These are phyloP conservation scores for Colostygia pectinataria DNA, from an alignment of 2,888 invertebrate genomes.

Conservation along the genomic window DNA sequence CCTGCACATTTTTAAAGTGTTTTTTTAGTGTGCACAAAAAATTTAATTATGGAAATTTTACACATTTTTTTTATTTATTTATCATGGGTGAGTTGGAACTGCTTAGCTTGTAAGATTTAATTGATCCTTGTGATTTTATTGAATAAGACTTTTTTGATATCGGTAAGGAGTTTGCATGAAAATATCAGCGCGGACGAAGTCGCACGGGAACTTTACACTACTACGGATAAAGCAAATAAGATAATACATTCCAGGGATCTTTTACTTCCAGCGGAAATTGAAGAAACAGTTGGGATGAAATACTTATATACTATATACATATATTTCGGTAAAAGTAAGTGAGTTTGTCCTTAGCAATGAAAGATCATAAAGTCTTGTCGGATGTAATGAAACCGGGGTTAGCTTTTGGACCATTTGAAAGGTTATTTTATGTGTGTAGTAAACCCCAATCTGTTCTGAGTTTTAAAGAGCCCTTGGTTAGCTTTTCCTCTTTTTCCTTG, in stretches of 20 bases:
- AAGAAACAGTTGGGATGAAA: slow-evolving; percentile 37
- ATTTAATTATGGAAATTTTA: no score
- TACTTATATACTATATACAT: no score
- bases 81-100: no score
- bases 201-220: not conserved
- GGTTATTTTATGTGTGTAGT: slow-evolving; percentile 18
- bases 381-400: slow-evolving; percentile 23
- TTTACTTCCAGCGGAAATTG: slow-evolving; percentile 49
- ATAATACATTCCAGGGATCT: slow-evolving; percentile 33
- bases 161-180: no score
- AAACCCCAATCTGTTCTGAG: slow-evolving; percentile 9
- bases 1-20: no score
- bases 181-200: no score
- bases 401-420: slow-evolving; percentile 11
- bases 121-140: no score
- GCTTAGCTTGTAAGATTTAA: no score
- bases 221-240: slow-evolving; percentile 37
- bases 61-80: no score
- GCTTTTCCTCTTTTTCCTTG: not conserved
- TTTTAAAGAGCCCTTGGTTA: not conserved
- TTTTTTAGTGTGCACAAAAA: no score
- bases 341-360: slow-evolving; percentile 30
- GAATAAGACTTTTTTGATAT: no score
- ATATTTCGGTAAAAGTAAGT: no score
- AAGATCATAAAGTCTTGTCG: slow-evolving; percentile 18